These are phyloP conservation scores for Hybognathus amarus DNA, from an alignment of 2,797 vertebrate species.

Conservation along the genomic window DNA sequence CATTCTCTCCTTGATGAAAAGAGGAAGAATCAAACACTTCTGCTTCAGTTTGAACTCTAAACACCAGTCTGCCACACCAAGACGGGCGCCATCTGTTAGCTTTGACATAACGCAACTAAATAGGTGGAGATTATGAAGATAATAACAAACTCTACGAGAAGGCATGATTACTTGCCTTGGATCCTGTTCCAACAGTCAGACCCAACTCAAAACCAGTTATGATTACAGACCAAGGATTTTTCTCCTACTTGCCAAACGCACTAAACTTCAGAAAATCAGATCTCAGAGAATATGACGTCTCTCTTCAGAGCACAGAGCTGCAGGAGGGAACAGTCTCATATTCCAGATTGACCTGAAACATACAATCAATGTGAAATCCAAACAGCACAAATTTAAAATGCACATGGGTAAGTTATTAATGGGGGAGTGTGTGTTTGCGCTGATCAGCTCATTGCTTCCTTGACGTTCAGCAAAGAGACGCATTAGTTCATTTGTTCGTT, in stretches of 20 bases:
- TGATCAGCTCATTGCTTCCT: conserved; percentile 12
- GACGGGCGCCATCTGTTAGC: conserved; percentile 3
- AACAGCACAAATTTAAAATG: conserved; percentile 48
- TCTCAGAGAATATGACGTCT: conserved; percentile 51
- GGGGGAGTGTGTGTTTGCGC: conserved; percentile 27
- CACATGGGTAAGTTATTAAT: conserved; percentile 30
- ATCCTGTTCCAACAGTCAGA: background rate
- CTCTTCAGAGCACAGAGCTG: conserved; percentile 55
- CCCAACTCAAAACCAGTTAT: conserved; percentile 1
- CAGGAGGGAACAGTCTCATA: conserved; percentile 32
- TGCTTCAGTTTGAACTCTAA: conserved; percentile 48
- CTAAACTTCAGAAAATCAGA: conserved; percentile 41
- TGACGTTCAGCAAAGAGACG: background rate
- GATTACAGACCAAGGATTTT: conserved; percentile 14
- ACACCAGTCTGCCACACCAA: conserved; percentile 29
- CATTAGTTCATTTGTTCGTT: background rate
- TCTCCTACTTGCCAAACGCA: conserved; percentile 55
- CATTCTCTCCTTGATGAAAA: conserved; percentile 59
- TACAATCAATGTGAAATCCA: conserved; percentile 29
- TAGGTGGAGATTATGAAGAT: conserved; percentile 28
- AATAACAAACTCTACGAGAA: conserved; percentile 2
- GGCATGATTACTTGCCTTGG: conserved; percentile 4
- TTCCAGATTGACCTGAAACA: conserved; percentile 31
- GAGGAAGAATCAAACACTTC: conserved; percentile 50
- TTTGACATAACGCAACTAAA: conserved; percentile 7